A percentile compares a stretch with the other conserved stretches of the same genome.
Evolutionary conservation across 2,888 invertebrate genomes (phyloP).

Genomic region (Tromatobia lineatoria): DNA sequence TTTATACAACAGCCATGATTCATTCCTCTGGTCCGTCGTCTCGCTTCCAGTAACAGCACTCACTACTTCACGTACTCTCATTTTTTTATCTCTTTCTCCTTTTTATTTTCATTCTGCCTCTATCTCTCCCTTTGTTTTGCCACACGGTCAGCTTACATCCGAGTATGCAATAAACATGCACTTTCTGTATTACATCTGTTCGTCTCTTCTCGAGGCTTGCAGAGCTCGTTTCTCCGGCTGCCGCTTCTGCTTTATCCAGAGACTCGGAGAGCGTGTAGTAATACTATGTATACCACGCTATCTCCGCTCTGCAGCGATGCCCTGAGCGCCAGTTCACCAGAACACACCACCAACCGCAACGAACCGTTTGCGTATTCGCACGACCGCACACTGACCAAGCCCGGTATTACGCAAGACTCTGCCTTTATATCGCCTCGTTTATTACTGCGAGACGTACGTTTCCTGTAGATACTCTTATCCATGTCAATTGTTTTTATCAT

Average conservation of each 20-base stretch:
- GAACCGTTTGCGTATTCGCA: constrained; percentile 37
- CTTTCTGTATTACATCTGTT: constrained; percentile 75
- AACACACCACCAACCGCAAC: constrained; percentile 34
- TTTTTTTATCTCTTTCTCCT: constrained; percentile 43
- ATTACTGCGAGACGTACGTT: constrained; percentile 20
- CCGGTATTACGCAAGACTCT: constrained; percentile 45
- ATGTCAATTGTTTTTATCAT: not conserved
- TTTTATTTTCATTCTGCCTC: constrained; percentile 40
- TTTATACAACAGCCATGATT: constrained; percentile 72
- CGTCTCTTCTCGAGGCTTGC: constrained; percentile 58
- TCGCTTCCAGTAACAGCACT: constrained; percentile 46
- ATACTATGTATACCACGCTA: constrained; percentile 38
- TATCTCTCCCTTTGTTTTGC: constrained; percentile 57
- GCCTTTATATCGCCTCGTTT: constrained; percentile 31
- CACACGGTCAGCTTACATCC: constrained; percentile 71
- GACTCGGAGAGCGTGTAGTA: constrained; percentile 35
- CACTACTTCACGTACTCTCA: constrained; percentile 45
- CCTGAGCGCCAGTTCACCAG: constrained; percentile 26
- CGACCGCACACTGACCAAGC: constrained; percentile 37
- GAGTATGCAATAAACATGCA: constrained; percentile 75
- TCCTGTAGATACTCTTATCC: constrained; percentile 1
- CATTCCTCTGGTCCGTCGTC: constrained; percentile 65
- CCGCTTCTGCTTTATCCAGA: constrained; percentile 37
- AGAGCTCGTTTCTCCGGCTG: constrained; percentile 63
- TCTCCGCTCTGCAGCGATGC: constrained; percentile 31